Percentiles rank a stretch among this genome's conserved stretches.
Conservation (phyloP, 1,140 invertebrate genomes). For the Plodia interpunctella region DNA sequence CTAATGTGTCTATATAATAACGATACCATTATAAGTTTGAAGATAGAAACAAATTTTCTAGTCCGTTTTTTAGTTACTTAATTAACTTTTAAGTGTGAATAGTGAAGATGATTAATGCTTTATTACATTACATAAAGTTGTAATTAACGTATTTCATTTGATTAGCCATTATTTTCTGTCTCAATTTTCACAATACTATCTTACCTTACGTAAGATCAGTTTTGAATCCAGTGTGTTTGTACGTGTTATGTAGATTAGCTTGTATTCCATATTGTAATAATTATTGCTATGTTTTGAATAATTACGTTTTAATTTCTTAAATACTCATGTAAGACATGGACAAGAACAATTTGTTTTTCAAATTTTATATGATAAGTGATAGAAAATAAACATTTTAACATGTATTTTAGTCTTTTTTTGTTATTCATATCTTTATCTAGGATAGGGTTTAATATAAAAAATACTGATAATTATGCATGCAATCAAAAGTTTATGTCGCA, state of each 20-base stretch:
- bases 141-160: no score
- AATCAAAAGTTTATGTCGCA: no score
- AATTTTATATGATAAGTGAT: slow-evolving; percentile 46
- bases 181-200: no score
- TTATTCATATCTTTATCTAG: no score
- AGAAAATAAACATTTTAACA: slow-evolving; percentile 37
- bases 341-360: slow-evolving; percentile 34
- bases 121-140: slow-evolving; percentile 2
- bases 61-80: background rate
- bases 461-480: no score
- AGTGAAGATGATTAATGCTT: slow-evolving; percentile 25
- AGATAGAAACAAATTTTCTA: slow-evolving; percentile 1
- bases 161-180: no score
- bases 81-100: slow-evolving; percentile 1
- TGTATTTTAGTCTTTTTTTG: background rate
- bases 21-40: background rate
- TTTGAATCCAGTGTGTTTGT: no score
- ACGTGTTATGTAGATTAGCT: no score
- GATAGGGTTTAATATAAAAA: no score
- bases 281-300: background rate
- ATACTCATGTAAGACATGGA: slow-evolving; percentile 65
- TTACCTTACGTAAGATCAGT: no score
- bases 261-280: background rate
- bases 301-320: slow-evolving; percentile 27
- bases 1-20: background rate